A percentile compares a stretch with the other conserved stretches of the same genome.
Conservation (phyloP, 2,888 invertebrate genomes). For the Trissolcus japonicus region DNA sequence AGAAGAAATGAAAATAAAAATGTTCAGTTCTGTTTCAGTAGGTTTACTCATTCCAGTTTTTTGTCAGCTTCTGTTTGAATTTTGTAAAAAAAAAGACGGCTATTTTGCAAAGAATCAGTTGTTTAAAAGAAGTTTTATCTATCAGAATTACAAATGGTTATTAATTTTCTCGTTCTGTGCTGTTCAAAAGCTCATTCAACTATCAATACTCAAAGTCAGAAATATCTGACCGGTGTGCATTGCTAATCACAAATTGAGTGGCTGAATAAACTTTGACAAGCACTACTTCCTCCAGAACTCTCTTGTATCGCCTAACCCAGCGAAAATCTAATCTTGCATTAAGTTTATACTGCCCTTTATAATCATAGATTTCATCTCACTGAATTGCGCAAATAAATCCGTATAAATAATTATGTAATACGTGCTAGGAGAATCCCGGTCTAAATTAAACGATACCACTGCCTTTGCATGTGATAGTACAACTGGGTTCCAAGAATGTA, state of each 20-base stretch:
- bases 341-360: constrained; percentile 10
- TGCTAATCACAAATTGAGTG: constrained; percentile 8
- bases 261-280: constrained; percentile 9
- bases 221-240: not conserved
- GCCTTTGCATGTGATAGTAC: constrained; percentile 13
- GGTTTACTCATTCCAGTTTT: too few relatives aligned
- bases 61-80: too few relatives aligned
- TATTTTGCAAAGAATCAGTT: too few relatives aligned
- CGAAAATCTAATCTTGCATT: constrained; percentile 7
- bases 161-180: not conserved
- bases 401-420: constrained; percentile 28
- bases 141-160: constrained; percentile 19
- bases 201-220: constrained; percentile 12
- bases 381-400: constrained; percentile 18
- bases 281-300: constrained; percentile 13
- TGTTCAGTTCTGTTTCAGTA: too few relatives aligned
- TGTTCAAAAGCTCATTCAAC: constrained; percentile 5
- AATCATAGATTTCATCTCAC: constrained; percentile 10
- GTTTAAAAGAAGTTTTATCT: too few relatives aligned
- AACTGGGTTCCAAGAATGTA: constrained; percentile 18
- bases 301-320: not conserved
- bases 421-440: constrained; percentile 8
- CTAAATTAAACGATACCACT: constrained; percentile 15
- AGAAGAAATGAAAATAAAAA: too few relatives aligned
- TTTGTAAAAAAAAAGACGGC: too few relatives aligned